Base-by-base conservation (phyloP, 2,113 vertebrate species). In the Bubo scandiacus region DNA sequence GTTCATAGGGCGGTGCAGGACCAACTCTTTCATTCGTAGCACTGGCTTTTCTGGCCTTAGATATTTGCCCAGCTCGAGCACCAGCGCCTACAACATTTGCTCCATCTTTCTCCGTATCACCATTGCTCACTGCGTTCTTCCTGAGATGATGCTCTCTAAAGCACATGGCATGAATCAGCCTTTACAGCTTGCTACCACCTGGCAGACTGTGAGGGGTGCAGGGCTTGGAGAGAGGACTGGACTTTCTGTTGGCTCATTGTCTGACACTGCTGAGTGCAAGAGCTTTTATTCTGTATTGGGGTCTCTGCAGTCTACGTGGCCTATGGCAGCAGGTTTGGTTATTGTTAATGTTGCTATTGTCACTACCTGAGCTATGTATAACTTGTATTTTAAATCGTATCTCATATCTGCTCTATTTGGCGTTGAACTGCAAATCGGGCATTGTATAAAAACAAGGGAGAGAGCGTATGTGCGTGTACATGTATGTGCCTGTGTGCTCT, bases 241-340 rank as follows among this genome's bases (percentile, higher is more conserved):
- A 5, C 40, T 45, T 19, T 29, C n/a, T 21, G 9, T 17, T 36
- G 75, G 34, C 29, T 63, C 70, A 3, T 75, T 23, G 26, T 54
- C 22, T 13, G 51, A 32, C 20, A 6, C 58, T 10, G 42, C 42
- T 16, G 55, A 51, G 14, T 10, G 22, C 34, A 13, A 29, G 43
- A 57, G 49, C n/a, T 40, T 86, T 43, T n/a, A 4, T 11, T 18
- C 26, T 4, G 0, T 32, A 6, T 17, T 12, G 36, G 6, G 32
- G 32, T 62, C 47, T 30, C 42, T 0, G 9, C n/a, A 34, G 47
- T 5, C 25, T 51, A 1, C 1, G 1, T 55, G 42, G 40, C 55
- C 42, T 18, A 5, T 6, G 29, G 34, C 27, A 47, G 29, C 40
- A 34, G 34, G 43, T 40, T 72, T 30, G 43, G 12, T 40, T 34